These are phyloP conservation scores for Paramacrobiotus metropolitanus DNA, from an alignment of 1,140 invertebrate species.

Conservation along the genomic window DNA sequence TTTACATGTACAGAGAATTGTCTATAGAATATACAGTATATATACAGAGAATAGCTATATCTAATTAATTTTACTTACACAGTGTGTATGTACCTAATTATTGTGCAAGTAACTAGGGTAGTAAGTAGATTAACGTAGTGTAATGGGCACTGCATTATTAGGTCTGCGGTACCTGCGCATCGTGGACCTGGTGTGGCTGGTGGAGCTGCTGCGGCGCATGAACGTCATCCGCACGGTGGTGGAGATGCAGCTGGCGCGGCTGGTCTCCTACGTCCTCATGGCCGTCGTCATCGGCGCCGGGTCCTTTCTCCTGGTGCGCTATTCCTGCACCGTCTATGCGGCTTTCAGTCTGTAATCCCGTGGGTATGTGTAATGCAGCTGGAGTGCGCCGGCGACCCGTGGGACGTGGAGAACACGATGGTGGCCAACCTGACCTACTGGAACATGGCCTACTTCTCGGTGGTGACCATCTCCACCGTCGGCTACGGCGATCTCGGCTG, in stretches of 20 bases:
- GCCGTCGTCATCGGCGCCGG: neutral
- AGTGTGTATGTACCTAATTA: too few relatives aligned
- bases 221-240: neutral
- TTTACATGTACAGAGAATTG: too few relatives aligned
- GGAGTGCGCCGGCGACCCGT: neutral
- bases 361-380: too few relatives aligned
- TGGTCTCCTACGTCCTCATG: neutral
- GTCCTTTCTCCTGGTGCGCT: neutral
- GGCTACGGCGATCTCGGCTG: neutral
- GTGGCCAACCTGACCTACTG: neutral
- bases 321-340: too few relatives aligned
- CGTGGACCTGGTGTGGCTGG: neutral
- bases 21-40: too few relatives aligned
- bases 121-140: too few relatives aligned
- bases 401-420: neutral
- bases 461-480: neutral
- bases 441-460: neutral
- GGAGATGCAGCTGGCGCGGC: neutral
- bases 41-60: too few relatives aligned
- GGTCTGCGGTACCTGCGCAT: neutral
- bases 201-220: neutral
- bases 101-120: too few relatives aligned
- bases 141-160: too few relatives aligned
- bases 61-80: too few relatives aligned
- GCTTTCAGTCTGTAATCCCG: too few relatives aligned